Evolutionary conservation across 2,888 invertebrate genomes (phyloP).

Genomic region (Syrphus vitripennis): DNA sequence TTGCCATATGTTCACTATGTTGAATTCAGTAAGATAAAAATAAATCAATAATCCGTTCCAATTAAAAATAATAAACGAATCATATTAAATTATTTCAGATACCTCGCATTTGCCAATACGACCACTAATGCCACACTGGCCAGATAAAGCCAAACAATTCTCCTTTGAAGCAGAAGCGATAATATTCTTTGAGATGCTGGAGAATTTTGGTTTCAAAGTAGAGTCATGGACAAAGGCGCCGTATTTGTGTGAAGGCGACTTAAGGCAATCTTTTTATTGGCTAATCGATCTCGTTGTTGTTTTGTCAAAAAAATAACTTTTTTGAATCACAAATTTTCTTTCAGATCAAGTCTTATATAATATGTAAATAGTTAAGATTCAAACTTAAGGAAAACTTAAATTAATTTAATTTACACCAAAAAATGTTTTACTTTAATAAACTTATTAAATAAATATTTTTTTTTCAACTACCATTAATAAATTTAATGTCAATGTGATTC

Average conservation of each 20-base stretch:
- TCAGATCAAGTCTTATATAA: constrained; percentile 12
- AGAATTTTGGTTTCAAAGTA: constrained; percentile 86
- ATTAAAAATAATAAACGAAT: background rate
- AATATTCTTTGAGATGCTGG: constrained; percentile 85
- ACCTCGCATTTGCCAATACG: constrained; percentile 83
- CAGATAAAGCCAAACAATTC: constrained; percentile 85
- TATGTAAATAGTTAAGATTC: background rate
- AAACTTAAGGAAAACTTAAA: background rate
- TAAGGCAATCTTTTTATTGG: constrained; percentile 95
- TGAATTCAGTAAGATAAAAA: constrained; percentile 86
- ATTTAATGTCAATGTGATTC: background rate
- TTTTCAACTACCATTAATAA: background rate
- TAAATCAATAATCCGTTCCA: background rate
- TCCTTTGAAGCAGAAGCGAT: constrained; percentile 91
- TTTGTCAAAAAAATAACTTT: constrained; percentile 82
- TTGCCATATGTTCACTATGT: constrained; percentile 97
- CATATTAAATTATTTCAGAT: constrained; percentile 80
- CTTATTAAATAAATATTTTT: constrained; percentile 30
- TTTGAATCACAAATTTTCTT: constrained; percentile 13
- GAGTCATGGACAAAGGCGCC: constrained; percentile 94
- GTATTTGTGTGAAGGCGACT: constrained; percentile 98
- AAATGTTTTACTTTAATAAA: constrained; percentile 46
- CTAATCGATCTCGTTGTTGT: constrained; percentile 95
- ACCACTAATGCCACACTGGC: constrained; percentile 82
- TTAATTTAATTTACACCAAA: constrained; percentile 25